These are phyloP conservation scores for Pachycephala philippinensis DNA, from an alignment of 2,113 vertebrate genomes.

Conservation along the genomic window DNA sequence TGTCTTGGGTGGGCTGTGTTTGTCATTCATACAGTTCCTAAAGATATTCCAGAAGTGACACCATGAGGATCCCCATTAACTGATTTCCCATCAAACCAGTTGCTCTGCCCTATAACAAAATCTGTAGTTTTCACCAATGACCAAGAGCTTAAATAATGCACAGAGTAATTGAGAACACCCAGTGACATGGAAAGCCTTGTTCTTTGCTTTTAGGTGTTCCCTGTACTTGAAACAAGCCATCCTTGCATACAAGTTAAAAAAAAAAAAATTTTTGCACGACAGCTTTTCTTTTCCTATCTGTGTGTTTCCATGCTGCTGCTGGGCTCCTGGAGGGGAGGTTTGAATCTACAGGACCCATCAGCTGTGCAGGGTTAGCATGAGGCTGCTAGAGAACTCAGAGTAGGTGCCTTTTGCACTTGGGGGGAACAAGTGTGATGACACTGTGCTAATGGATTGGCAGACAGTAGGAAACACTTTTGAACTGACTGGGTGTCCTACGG, in stretches of 20 bases:
- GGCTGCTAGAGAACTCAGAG: background rate
- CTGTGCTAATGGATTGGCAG: background rate
- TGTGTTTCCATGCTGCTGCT: background rate
- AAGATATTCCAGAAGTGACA: background rate
- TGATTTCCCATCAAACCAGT: background rate
- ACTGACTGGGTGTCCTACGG: background rate
- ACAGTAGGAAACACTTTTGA: background rate
- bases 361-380: background rate
- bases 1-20: background rate
- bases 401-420: accelerated
- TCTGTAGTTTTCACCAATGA: background rate
- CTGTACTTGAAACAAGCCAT: background rate
- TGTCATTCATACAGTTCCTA: background rate
- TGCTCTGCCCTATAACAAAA: background rate
- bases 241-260: background rate
- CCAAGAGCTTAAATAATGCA: background rate
- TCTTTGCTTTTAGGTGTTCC: background rate
- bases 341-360: accelerated
- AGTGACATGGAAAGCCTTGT: background rate
- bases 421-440: background rate
- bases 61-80: background rate
- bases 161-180: accelerated
- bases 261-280: background rate
- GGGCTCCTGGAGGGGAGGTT: background rate
- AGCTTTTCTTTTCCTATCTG: background rate